A percentile compares a stretch with the other conserved stretches of the same genome.
phyloP scores from a whole-genome alignment of 2,113 vertebrate species.

The Onychorhynchus coronatus region DNA sequence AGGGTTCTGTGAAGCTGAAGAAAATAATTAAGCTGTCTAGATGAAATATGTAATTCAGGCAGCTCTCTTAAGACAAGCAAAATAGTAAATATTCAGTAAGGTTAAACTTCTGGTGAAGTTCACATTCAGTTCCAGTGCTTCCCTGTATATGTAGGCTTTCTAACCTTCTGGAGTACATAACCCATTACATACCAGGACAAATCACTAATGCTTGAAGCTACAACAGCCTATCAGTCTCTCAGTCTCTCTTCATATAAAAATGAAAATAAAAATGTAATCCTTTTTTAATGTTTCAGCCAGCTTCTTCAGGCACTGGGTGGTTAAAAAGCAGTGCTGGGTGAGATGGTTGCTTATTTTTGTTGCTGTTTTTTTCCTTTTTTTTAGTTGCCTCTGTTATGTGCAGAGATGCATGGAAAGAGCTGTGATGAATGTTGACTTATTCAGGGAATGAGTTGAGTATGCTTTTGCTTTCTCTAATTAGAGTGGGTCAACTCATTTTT shows the following conservation, averaged over 20 bases:
- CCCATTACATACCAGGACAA: neutral
- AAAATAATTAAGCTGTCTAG: neutral
- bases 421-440: neutral
- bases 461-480: neutral
- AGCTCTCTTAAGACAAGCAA: neutral
- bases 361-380: neutral
- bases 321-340: neutral
- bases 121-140: neutral
- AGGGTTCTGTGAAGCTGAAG: neutral
- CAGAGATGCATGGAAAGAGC: neutral
- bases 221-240: neutral
- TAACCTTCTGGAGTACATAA: neutral
- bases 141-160: neutral
- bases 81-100: neutral
- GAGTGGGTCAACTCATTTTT: neutral
- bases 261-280: neutral
- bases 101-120: neutral
- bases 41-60: neutral
- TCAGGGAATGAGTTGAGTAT: neutral
- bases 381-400: neutral
- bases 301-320: neutral
- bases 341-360: neutral
- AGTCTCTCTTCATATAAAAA: neutral
- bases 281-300: neutral
- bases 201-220: neutral